Base-by-base conservation (phyloP, 53 echinoderm and acorn worm species). In the Arbacia lixula region DNA sequence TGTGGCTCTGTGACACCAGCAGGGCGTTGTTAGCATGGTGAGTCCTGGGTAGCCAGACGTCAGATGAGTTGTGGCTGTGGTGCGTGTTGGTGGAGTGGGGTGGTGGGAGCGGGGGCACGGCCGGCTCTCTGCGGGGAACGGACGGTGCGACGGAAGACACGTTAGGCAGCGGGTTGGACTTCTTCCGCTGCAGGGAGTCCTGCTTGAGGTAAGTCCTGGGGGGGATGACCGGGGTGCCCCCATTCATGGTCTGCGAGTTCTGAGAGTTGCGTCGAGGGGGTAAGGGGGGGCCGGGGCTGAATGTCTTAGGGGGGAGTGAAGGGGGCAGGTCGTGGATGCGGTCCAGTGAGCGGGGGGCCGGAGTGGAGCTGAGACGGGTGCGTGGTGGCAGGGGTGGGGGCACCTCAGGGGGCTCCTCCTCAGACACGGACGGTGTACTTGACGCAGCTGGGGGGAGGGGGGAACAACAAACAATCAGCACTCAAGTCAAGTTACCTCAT, bases 231-330 rank as follows among this genome's bases (percentile, higher is more conserved):
- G 57, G 72, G 12, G 31, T 53, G 28, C 62, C 58, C 2, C 55
- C 76, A 10, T 54, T 71, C 51, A 73, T 53, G 55, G 60, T 64
- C 39, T 69, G 85, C 79, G 67, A 87, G 25, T 16, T 56, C 30
- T 53, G 81, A 71, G 84, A 88, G 91, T 84, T 90, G 40, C 78
- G 89, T 27, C 89, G 69, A 21, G 91, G 94, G 33, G 93, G 93
- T 82, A 93, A 76, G 46, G 94, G 88, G n/a, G 95, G 92, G 62
- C 86, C 80, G 66, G 51, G 35, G 29, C 73, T 86, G 78, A 85
- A 85, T 17, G 87, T 71, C 71, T 90, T 85, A 54, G 95, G 95
- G 36, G 95, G 95, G 49, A 95, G 91, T 43, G 66, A 84, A 19
- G 95, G 95, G 21, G 92, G 95, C 65, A 72, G 37, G 58, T 80